phyloP scores from a whole-genome alignment of 2,888 invertebrate species.

The Thymelicus sylvestris region DNA sequence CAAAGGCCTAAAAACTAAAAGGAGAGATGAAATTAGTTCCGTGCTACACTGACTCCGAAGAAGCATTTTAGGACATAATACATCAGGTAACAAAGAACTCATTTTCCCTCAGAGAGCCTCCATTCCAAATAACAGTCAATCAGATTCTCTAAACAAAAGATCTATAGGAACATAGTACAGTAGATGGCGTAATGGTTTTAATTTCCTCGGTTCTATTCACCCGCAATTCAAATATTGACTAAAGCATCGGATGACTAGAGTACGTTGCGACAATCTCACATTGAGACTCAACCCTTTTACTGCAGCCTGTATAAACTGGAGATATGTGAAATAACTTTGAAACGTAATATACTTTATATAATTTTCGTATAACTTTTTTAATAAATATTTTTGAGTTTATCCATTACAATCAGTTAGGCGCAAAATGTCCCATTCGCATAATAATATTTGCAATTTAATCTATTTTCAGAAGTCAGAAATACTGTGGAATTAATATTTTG shows the following conservation, averaged over 20 bases:
- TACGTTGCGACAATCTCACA: conserved; percentile 41
- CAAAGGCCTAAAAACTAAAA: not conserved
- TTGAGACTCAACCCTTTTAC: conserved; percentile 20
- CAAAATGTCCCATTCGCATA: too few species aligned
- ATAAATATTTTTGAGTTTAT: too few species aligned
- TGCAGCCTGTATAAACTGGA: not conserved
- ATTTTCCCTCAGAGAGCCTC: not conserved
- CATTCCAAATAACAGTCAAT: conserved; percentile 16
- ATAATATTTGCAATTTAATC: too few species aligned
- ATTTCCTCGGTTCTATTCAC: conserved; percentile 62
- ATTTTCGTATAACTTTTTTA: too few species aligned
- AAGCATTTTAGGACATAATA: conserved; percentile 5
- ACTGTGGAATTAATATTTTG: too few species aligned
- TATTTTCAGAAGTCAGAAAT: too few species aligned
- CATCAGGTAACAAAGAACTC: not conserved
- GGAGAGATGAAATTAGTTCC: not conserved
- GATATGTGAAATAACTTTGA: too few species aligned
- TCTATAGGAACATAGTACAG: conserved; percentile 32
- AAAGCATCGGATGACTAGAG: conserved; percentile 51
- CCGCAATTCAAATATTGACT: conserved; percentile 65
- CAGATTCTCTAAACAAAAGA: conserved; percentile 1
- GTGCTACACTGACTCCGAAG: not conserved
- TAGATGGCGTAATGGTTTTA: conserved; percentile 61
- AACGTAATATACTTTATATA: too few species aligned
- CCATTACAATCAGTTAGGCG: too few species aligned